These are phyloP conservation scores for Spisula solida DNA, from an alignment of 2,888 invertebrate genomes.

Conservation along the genomic window DNA sequence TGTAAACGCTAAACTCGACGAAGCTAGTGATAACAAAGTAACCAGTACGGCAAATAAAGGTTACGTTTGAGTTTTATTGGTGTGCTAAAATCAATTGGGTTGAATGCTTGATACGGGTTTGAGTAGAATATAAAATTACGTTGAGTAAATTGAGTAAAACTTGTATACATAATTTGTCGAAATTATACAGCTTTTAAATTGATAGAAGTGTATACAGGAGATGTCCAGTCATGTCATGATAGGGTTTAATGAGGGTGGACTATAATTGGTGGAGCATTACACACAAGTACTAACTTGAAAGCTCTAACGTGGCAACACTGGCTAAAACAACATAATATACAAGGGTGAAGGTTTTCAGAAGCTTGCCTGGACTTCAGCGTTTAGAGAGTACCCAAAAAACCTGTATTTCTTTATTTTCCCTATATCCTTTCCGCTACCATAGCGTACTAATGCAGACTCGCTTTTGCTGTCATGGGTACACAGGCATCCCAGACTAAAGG, in stretches of 20 bases:
- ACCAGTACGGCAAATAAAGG: slow-evolving; percentile 14
- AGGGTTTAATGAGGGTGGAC: background rate
- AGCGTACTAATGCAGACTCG: no score
- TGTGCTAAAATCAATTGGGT: slow-evolving; percentile 35
- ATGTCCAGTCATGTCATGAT: background rate
- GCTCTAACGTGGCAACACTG: no score
- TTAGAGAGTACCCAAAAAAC: no score
- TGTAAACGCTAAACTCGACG: slow-evolving; percentile 60
- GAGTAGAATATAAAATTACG: background rate
- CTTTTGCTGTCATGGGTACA: no score
- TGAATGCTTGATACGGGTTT: background rate
- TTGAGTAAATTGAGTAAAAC: background rate
- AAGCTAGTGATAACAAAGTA: slow-evolving; percentile 48
- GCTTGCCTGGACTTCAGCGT: no score
- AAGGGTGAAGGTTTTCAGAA: no score
- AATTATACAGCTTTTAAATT: background rate
- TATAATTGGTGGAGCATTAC: no score
- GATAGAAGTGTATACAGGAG: background rate
- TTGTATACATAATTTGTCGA: background rate
- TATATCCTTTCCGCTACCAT: no score
- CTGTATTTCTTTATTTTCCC: no score
- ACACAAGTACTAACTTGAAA: no score
- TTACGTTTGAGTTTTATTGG: slow-evolving; percentile 30
- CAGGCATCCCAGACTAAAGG: no score
- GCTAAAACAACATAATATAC: no score